A percentile compares a stretch with the other conserved stretches of the same genome.
Conservation (phyloP, 2,113 vertebrate genomes). For the Neogale vison region DNA sequence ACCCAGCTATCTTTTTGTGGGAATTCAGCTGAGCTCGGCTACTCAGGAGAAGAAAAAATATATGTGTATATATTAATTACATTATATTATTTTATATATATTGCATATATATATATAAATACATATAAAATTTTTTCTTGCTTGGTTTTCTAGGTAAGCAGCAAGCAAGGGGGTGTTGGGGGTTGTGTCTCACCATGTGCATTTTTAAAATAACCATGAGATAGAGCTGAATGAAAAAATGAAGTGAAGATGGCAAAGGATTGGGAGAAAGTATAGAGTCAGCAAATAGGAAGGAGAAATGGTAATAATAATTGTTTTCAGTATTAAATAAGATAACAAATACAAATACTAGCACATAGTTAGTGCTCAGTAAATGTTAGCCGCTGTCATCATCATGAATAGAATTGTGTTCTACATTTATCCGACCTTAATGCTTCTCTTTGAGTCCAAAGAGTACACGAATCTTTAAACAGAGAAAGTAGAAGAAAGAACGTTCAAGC, state of each 20-base stretch:
- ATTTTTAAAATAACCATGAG: not conserved
- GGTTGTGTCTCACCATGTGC: not conserved
- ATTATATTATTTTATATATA: no score
- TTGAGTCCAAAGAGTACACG: not conserved
- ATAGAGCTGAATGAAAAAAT: not conserved
- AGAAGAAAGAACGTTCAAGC: not conserved
- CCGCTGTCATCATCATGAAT: not conserved
- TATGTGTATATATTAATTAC: no score
- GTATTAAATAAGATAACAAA: not conserved
- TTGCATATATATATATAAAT: not conserved
- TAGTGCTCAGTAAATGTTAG: not conserved
- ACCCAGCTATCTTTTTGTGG: not conserved
- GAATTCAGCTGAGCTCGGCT: not conserved
- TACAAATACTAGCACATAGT: not conserved
- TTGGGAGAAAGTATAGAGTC: not conserved
- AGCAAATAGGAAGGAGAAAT: not conserved
- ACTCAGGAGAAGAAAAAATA: not conserved
- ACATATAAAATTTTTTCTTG: not conserved
- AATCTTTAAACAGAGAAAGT: conserved; percentile 36
- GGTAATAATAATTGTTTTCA: not conserved
- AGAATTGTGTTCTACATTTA: not conserved
- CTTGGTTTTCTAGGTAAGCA: not conserved
- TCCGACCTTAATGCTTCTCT: not conserved
- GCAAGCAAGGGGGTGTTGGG: not conserved
- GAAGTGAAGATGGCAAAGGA: not conserved